Evolutionary conservation across 2,888 invertebrate species (phyloP), one percentile per base, ranked within the genome.

Genomic region (Notodonta ziczac): DNA sequence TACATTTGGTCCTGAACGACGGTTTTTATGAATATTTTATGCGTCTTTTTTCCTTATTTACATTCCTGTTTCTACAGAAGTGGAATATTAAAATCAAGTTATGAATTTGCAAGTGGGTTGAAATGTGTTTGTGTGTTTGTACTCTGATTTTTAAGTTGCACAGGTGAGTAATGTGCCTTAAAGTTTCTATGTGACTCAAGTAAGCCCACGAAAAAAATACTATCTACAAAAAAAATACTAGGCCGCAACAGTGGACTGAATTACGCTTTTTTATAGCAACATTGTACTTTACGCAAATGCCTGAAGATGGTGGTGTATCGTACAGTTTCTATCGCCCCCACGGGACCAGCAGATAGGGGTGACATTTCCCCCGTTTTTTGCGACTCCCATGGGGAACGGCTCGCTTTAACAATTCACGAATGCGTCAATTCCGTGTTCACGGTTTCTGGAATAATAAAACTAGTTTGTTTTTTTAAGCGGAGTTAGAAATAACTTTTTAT

Each of bases 381-480:
- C 77, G 74, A 76, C 73, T 70, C 81, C 75, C 73, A 69, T 70
- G 83, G 83, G 84, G 84, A 85, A 84, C 85, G 82, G 80, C 70
- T 66, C 76, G 60, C 71, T 78, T 87, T 76, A 85, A 87, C 87
- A 87, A 89, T 88, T 88, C 87, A 89, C 86, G 86, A 84, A 79
- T 66, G 67, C 69, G 76, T 77, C 79, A 70, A 82, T 83, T 78
- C 74, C 67, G 66, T 73, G 69, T 68, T 67, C 69, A 63, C 59
- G 61, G 65, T 46, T 32, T 12, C n/a, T 32, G 39, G 54, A n/a
- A 39, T 54, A 39, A 39, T 54, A 39, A 39, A 61, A 54, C 52
- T 59, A 51, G 14, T 13, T 54, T 54, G 13, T 8, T 39, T 54
- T 39, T 35, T 35, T 35, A 7, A 24, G 24, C 24, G 24, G 24